A percentile compares a stretch with the other conserved stretches of the same genome.
phyloP scores from a whole-genome alignment of 2,113 vertebrate genomes.

The Hippotragus niger region DNA sequence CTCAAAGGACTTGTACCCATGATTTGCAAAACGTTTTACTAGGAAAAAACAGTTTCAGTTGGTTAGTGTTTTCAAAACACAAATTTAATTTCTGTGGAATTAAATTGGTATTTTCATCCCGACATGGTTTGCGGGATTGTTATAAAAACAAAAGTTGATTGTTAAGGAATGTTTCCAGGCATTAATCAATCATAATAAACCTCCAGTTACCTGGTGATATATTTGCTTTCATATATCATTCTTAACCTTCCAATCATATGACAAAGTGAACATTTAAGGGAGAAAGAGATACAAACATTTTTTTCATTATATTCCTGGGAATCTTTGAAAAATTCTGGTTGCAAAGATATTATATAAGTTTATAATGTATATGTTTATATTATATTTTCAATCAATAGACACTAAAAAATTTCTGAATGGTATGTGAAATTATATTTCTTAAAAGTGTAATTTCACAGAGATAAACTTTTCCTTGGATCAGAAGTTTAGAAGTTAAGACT shows the following conservation, averaged over 20 bases:
- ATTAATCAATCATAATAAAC: neutral
- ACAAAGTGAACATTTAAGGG: neutral
- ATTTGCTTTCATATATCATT: neutral
- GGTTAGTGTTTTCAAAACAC: constrained; percentile 21
- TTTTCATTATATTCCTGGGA: neutral
- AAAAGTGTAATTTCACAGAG: neutral
- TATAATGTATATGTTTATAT: neutral
- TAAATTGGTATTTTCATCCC: constrained; percentile 16
- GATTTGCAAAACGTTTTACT: constrained; percentile 97
- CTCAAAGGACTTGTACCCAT: constrained; percentile 96
- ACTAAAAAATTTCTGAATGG: neutral
- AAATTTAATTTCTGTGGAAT: neutral
- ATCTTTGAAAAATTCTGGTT: neutral
- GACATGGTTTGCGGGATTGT: neutral
- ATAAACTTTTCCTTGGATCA: neutral
- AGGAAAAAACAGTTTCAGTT: constrained; percentile 59
- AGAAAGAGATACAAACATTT: neutral
- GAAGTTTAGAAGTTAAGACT: neutral
- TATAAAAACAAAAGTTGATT: neutral
- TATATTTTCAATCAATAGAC: neutral
- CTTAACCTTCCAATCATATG: neutral
- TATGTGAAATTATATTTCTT: neutral
- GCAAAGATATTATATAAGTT: neutral
- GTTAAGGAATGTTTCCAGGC: neutral
- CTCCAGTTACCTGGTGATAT: neutral